Evolutionary conservation across 2,113 vertebrate species (phyloP).

Genomic region (Aspiorhynchus laticeps): DNA sequence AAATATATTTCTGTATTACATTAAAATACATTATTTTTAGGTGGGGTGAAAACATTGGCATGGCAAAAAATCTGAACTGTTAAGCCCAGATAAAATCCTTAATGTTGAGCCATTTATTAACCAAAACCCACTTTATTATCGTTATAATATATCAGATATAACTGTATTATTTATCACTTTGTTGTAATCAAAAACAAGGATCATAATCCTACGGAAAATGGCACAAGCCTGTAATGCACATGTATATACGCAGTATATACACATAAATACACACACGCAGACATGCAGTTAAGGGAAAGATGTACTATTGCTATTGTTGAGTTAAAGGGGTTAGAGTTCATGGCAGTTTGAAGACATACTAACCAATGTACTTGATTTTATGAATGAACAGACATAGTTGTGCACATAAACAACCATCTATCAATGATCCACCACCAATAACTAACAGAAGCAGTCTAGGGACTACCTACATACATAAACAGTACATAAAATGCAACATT

Average conservation of each 20-base stretch:
- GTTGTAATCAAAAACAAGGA: background rate
- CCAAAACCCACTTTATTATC: background rate
- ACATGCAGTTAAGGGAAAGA: conserved; percentile 43
- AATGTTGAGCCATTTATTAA: background rate
- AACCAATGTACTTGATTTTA: background rate
- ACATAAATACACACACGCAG: conserved; percentile 38
- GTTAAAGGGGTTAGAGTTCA: conserved; percentile 3
- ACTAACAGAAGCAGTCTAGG: background rate
- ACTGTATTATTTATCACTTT: background rate
- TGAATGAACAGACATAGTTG: background rate
- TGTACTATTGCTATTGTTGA: conserved; percentile 12
- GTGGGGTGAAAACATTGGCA: background rate
- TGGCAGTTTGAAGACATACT: conserved; percentile 7
- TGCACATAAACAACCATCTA: conserved; percentile 9
- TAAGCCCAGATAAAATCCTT: background rate
- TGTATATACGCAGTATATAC: background rate
- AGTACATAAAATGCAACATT: background rate
- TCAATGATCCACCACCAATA: background rate
- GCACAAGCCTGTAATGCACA: conserved; percentile 52
- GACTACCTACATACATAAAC: background rate
- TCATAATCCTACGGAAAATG: background rate
- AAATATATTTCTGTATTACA: background rate
- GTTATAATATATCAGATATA: background rate
- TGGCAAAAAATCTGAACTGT: background rate
- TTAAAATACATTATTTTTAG: background rate